Conservation (phyloP, 2,113 vertebrate species). For the Camelus dromedarius region DNA sequence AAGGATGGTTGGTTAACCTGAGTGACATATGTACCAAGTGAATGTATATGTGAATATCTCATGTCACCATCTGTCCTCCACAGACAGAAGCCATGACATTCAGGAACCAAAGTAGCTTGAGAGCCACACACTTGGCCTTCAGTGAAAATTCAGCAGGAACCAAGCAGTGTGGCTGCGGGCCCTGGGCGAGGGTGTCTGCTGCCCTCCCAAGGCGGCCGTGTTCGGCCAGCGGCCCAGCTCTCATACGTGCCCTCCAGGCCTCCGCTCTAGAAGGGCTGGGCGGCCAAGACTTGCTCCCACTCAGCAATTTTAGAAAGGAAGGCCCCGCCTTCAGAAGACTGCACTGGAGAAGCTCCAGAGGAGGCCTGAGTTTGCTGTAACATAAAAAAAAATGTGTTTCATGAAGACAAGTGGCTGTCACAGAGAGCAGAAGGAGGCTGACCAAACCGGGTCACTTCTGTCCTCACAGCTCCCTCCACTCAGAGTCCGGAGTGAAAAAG, state of each 20-base stretch:
- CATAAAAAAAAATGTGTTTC: slow-evolving; percentile 6
- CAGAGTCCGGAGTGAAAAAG: neutral
- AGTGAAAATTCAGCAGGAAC: neutral
- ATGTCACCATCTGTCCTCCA: neutral
- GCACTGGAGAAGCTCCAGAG: neutral
- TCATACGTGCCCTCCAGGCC: neutral
- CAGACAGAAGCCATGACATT: neutral
- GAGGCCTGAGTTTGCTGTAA: neutral
- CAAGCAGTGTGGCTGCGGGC: neutral
- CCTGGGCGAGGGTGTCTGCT: neutral
- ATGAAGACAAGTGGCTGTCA: neutral
- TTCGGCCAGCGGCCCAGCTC: neutral
- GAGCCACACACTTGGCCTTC: neutral
- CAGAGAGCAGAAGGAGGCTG: neutral
- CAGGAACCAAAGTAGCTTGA: neutral
- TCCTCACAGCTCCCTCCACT: neutral
- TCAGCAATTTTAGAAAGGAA: neutral
- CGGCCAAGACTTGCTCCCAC: neutral
- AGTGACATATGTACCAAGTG: neutral
- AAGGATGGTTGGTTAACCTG: neutral
- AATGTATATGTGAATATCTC: neutral
- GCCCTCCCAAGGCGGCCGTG: accelerated
- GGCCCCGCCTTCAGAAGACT: neutral
- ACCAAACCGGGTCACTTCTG: neutral
- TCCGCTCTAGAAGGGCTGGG: neutral